Evolutionary conservation across 2,797 vertebrate genomes (phyloP), one percentile per base, ranked within the genome.

Genomic region (Sphenopsis melanotis): DNA sequence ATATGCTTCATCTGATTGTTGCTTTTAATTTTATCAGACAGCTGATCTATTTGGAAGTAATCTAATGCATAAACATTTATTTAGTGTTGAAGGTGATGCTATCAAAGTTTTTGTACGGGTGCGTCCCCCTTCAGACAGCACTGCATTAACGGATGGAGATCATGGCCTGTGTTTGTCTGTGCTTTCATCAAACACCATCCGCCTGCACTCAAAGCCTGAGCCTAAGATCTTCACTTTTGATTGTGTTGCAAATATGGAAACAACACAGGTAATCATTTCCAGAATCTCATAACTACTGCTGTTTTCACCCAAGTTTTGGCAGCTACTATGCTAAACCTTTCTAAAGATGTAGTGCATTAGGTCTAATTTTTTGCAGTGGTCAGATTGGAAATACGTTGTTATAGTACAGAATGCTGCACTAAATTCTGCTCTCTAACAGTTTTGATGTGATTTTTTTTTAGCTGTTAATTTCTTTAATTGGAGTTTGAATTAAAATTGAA

Each of bases 71-170:
- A 63, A 44, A 46, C 65, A 24, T 90, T 72, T 55, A 5, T 94
- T 95, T 77, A 98, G 98, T 92, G 95, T 94, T 90, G 99, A 99
- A 96, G 98, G 98, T 50, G 99, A 99, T 93, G 98, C 98, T 52
- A 99, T 99, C 96, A 99, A 99, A 97, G 99, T 99, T 26, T 99
- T 98, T 66, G 98, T 99, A 5, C 98, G 99, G 53, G 98, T 99
- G 7, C 98, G 99, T 47, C 99, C 99, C 16, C 97, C 98, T 86
- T 98, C 98, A 47, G 98, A 98, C 29, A 97, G 98, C 41, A 55
- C 96, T 2, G 96, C 95, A 0, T 89, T 98, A 59, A 96, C 87
- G 0, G 98, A 99, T 91, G 98, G 98, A 44, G 98, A 99, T 65
- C 98, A 98, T 53, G 98, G 85, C 80, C 86, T 99, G 49, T 99